Base-by-base conservation (phyloP, 2,888 invertebrate species). In the Acronicta psi region DNA sequence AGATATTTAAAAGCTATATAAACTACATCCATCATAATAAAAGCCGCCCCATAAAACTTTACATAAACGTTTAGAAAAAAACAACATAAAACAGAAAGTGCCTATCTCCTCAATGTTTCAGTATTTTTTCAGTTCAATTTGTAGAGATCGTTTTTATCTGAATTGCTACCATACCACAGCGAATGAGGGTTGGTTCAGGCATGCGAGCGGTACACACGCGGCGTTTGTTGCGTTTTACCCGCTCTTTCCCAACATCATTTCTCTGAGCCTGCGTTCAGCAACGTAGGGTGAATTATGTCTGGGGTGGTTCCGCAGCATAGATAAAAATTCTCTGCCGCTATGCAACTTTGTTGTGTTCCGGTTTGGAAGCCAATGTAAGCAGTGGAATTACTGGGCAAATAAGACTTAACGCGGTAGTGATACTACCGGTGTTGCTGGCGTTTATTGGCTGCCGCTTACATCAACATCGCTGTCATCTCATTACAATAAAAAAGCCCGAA, bases 81-180 rank as follows among this genome's bases (percentile, higher is more conserved):
- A 38, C 7, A 65, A 76, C 72, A 75, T 77, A 61, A 77, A 72
- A 59, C 75, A 73, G 70, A 77, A 65, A 63, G 62, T 62, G 59
- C 53, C 59, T 59, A 69, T 65, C 69, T 65, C 44, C 59, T 65
- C 40, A 57, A 66, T 59, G 75, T 66, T 79, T 73, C 72, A 75
- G 62, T 71, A 61, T 79, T 83, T 91, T 89, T 90, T 90, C 84
- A 80, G 82, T 89, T 89, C 92, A 93, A 93, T 93, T 93, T 92
- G 92, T 93, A 84, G 85, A 84, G 86, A 87, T 84, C 74, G 80
- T 75, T 85, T 88, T 90, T 93, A 93, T 93, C 93, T 93, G 90
- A 89, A 93, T 93, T 93, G 93, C 93, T 93, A 93, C 93, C 93
- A 93, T 85, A 80, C 91, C 84, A 80, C 82, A 66, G 67, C 70